Evolutionary conservation across 2,888 invertebrate species (phyloP).

Genomic region (Drosophila diplacantha): DNA sequence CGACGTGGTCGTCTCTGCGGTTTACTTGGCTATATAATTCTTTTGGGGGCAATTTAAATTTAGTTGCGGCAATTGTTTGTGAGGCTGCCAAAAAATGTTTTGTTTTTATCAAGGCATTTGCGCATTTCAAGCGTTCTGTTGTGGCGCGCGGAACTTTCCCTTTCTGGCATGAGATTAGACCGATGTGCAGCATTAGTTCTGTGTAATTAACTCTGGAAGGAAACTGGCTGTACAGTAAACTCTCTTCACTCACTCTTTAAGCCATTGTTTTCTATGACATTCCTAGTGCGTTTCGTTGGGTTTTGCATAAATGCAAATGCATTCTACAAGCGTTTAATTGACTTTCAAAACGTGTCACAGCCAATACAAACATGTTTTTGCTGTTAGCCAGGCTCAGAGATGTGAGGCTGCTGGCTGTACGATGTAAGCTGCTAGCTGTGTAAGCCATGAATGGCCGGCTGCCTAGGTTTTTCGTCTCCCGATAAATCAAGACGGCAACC

Average conservation of each 20-base stretch:
- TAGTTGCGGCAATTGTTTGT: constrained; percentile 40
- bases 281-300: constrained; percentile 25
- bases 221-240: constrained; percentile 23
- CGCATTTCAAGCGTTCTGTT: constrained; percentile 23
- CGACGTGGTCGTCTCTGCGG: constrained; percentile 2
- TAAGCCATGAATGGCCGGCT: constrained; percentile 42
- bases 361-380: constrained; percentile 53
- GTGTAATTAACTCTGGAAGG: constrained; percentile 3
- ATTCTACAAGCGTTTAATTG: constrained; percentile 59
- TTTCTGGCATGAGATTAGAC: constrained; percentile 16
- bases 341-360: constrained; percentile 58
- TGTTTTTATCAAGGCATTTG: constrained; percentile 40
- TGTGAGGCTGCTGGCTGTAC: not conserved
- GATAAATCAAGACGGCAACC: constrained; percentile 43
- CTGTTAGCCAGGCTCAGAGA: constrained; percentile 39
- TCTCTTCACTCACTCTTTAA: not conserved
- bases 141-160: constrained; percentile 20
- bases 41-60: constrained; percentile 39
- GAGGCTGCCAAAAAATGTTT: constrained; percentile 27
- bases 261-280: constrained; percentile 18
- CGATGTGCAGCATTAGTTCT: constrained; percentile 3
- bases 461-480: constrained; percentile 23
- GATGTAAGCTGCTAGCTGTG: constrained; percentile 10
- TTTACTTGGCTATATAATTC: constrained; percentile 37
- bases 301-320: constrained; percentile 61